These are phyloP conservation scores for zebrafish (Danio rerio) DNA, from an alignment of 2,113 vertebrate species.

Conservation along the genomic window GRCz12tu NC_133183.1:43430001-43430500, in stretches of 20 bases:
- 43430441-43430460: too few species aligned
- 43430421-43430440: too few species aligned
- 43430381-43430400: too few species aligned
- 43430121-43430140: conserved; percentile 99
- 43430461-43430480: too few species aligned
- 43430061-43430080: conserved; percentile 98
- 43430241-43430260: not conserved
- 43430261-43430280: not conserved
- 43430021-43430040: conserved; percentile 95
- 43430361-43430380: too few species aligned
- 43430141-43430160: conserved; percentile 97
- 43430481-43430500: too few species aligned
- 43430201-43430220: conserved; percentile 92
- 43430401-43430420: too few species aligned
- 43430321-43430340: too few species aligned
- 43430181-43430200: conserved; percentile 99
- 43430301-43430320: too few species aligned
- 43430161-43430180: conserved; percentile 98
- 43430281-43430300: too few species aligned
- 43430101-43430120: conserved; percentile 97
- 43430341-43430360: too few species aligned
- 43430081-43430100: conserved; percentile 98
- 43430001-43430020: conserved; percentile 96
- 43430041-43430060: conserved; percentile 93
- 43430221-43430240: too few species aligned